Evolutionary conservation across 2,797 vertebrate species (phyloP).

Genomic region (Poeciliopsis infans): DNA sequence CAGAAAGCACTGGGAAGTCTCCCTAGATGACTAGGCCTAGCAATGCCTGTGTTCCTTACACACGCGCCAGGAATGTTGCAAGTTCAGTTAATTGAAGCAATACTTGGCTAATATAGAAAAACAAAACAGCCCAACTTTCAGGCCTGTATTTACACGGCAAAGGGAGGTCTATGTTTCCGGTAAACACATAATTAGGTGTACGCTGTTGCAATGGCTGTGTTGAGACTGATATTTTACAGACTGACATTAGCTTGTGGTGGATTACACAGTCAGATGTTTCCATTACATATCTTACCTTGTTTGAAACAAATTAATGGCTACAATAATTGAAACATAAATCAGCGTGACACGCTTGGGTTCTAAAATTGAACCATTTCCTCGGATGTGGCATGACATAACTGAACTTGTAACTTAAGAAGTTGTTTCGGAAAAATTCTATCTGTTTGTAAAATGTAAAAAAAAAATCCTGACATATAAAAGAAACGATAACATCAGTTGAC

Average conservation of each 20-base stretch:
- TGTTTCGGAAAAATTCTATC: not conserved
- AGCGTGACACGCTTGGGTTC: not conserved
- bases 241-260: not conserved
- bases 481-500: no score
- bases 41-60: not conserved
- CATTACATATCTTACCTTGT: not conserved
- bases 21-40: not conserved
- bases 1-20: not conserved
- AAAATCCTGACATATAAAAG: not conserved
- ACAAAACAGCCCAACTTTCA: not conserved
- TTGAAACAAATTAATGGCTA: not conserved
- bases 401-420: not conserved
- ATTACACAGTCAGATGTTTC: not conserved
- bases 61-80: not conserved
- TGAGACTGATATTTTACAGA: not conserved
- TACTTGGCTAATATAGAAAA: not conserved
- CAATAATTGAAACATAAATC: not conserved
- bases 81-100: slow-evolving; percentile 2
- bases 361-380: not conserved
- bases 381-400: not conserved
- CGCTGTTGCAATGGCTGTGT: not conserved
- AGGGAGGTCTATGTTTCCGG: not conserved
- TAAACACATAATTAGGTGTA: not conserved
- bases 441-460: not conserved
- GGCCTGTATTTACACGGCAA: not conserved